A percentile compares a stretch with the other conserved stretches of the same genome.
These are phyloP conservation scores for Sardinella longiceps DNA, from an alignment of 2,797 vertebrate genomes.

Conservation along the genomic window DNA sequence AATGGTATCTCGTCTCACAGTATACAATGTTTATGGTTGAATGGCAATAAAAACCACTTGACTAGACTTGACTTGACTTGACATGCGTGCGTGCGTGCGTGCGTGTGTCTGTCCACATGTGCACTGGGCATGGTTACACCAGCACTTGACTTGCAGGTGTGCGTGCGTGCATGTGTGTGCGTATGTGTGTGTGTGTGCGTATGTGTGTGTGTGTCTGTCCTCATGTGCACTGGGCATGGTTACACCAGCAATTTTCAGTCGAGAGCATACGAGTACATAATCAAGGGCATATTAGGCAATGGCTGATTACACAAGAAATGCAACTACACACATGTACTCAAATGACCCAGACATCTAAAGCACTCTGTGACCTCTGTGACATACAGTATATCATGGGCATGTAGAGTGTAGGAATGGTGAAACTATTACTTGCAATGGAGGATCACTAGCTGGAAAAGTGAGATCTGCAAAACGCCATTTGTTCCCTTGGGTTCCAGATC, in stretches of 20 bases:
- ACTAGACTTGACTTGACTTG: too few species aligned
- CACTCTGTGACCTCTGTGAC: background rate
- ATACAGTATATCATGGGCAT: background rate
- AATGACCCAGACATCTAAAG: background rate
- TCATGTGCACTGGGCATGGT: background rate
- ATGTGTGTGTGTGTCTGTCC: background rate
- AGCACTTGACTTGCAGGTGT: too few species aligned
- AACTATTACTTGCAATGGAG: constrained; percentile 69
- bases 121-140: too few species aligned
- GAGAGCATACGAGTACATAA: too few species aligned
- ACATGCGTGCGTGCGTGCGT: too few species aligned
- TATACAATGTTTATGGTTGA: too few species aligned
- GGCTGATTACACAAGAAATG: background rate
- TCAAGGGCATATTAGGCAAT: background rate
- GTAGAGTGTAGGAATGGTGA: background rate
- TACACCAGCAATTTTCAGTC: background rate
- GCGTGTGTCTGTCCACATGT: too few species aligned
- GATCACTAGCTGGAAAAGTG: constrained; percentile 63
- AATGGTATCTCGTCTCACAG: too few species aligned
- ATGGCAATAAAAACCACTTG: too few species aligned
- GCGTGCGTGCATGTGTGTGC: too few species aligned
- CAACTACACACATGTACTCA: background rate
- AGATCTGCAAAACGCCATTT: constrained; percentile 79
- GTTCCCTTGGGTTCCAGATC: constrained; percentile 76
- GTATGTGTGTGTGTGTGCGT: background rate